Conservation (phyloP, 2,888 invertebrate genomes). For the Drosophila trichaetosa region DNA sequence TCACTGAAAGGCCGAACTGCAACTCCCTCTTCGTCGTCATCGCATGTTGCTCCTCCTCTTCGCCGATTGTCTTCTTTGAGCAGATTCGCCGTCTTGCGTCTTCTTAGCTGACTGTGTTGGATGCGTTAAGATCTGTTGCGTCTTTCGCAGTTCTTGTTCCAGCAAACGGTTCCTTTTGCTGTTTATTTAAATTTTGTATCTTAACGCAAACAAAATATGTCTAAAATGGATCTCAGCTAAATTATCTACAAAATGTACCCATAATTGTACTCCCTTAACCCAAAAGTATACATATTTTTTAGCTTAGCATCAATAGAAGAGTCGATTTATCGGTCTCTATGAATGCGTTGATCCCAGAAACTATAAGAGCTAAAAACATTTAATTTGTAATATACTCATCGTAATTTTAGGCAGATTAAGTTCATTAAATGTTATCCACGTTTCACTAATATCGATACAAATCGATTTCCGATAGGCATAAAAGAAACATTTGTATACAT, state of each 20-base stretch:
- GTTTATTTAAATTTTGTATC: not conserved
- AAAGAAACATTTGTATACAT: not conserved
- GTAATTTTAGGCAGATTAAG: not conserved
- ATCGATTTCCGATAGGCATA: not conserved
- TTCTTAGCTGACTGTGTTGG: no score
- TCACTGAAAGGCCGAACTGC: no score
- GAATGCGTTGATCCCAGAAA: not conserved
- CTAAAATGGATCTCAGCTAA: not conserved
- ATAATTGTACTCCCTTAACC: not conserved
- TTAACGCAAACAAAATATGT: not conserved
- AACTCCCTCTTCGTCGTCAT: no score
- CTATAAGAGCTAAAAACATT: not conserved
- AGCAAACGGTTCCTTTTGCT: not conserved
- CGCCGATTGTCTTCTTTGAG: no score
- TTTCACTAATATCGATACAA: no score
- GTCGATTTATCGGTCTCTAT: not conserved
- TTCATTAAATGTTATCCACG: not conserved
- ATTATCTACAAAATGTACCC: not conserved
- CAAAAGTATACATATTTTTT: not conserved
- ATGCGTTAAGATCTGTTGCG: no score
- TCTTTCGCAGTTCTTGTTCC: no score
- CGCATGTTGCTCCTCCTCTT: no score
- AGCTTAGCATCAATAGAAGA: not conserved
- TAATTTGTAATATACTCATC: not conserved
- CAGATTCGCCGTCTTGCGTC: no score